These are phyloP conservation scores for Xylocampa areola DNA, from an alignment of 2,888 invertebrate genomes.

Conservation along the genomic window DNA sequence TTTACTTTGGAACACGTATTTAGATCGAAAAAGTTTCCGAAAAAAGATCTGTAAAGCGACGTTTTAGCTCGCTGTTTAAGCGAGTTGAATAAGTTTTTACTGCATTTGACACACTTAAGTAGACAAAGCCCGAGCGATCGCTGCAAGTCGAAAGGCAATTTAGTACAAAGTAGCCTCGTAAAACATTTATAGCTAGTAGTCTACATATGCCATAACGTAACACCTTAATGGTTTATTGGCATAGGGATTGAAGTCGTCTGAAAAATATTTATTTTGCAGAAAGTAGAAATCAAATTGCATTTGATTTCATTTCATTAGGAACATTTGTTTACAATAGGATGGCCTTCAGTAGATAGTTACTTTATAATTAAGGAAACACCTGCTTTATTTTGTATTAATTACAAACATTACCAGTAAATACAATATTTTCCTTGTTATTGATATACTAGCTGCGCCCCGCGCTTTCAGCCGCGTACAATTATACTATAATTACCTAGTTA, in stretches of 20 bases:
- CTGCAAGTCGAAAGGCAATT: slow-evolving; percentile 62
- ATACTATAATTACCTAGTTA: no score
- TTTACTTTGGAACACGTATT: slow-evolving; percentile 42
- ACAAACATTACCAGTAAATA: no score
- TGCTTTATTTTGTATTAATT: no score
- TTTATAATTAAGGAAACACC: no score
- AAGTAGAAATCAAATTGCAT: background rate
- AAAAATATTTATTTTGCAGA: background rate
- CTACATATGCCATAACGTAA: slow-evolving; percentile 64
- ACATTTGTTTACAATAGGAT: background rate
- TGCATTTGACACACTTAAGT: slow-evolving; percentile 61
- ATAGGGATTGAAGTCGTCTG: background rate
- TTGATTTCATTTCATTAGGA: no score
- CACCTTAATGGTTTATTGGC: slow-evolving; percentile 62
- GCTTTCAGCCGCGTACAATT: no score
- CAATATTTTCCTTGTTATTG: no score
- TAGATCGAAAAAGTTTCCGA: slow-evolving; percentile 43
- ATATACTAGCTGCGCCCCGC: no score
- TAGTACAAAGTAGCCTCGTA: slow-evolving; percentile 66
- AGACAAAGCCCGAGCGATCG: slow-evolving; percentile 63
- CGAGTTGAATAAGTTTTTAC: slow-evolving; percentile 61
- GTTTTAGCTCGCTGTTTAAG: slow-evolving; percentile 51
- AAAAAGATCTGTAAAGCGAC: slow-evolving; percentile 23
- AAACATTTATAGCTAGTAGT: slow-evolving; percentile 71
- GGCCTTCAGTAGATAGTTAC: background rate